phyloP scores from a whole-genome alignment of 2,888 invertebrate genomes.

The Lobophora halterata region DNA sequence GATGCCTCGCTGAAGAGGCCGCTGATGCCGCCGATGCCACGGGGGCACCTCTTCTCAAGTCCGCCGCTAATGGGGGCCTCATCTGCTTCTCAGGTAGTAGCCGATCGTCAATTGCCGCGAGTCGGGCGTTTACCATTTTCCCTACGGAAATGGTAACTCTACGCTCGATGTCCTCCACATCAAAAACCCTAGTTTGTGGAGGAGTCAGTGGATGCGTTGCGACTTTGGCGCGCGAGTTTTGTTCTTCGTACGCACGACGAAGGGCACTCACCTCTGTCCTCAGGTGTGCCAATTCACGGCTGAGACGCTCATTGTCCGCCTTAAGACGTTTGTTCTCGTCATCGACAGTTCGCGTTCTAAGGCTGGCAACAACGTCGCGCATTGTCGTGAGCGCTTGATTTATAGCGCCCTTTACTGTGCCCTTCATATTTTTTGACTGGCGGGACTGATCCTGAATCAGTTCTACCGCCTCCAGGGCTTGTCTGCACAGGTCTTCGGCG shows the following conservation, averaged over 20 bases:
- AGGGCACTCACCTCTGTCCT: neutral
- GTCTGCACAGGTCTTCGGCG: neutral
- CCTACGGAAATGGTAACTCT: neutral
- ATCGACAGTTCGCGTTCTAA: neutral
- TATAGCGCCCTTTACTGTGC: neutral
- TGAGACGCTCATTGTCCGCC: neutral
- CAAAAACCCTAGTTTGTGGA: no score
- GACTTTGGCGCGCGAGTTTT: neutral
- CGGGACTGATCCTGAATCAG: no score
- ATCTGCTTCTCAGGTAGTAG: constrained; percentile 3
- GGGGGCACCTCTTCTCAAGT: neutral
- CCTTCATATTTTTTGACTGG: neutral
- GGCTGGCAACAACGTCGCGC: neutral
- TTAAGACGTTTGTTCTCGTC: neutral
- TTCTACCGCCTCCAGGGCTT: neutral
- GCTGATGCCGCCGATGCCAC: no score
- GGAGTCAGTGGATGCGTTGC: neutral
- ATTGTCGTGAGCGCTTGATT: neutral
- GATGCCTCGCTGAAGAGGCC: neutral
- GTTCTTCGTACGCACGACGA: neutral
- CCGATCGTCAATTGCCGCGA: neutral
- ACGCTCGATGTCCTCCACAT: neutral
- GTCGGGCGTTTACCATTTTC: neutral
- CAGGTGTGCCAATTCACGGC: neutral
- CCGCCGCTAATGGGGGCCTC: constrained; percentile 1